Evolutionary conservation across 2,888 invertebrate species (phyloP).

Genomic region (Trichopria drosophilae): DNA sequence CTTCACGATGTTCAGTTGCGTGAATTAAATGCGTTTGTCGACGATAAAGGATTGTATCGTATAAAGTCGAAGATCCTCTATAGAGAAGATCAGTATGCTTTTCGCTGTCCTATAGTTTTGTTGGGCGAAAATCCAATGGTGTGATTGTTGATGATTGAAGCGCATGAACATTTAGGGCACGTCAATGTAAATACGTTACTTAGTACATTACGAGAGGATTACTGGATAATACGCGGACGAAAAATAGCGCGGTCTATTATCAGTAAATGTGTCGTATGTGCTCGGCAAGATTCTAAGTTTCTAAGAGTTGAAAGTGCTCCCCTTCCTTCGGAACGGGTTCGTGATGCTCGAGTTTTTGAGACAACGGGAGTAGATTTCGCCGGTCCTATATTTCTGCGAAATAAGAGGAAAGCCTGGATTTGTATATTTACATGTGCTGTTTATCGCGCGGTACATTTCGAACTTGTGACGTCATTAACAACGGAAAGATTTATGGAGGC

Average conservation of each 20-base stretch:
- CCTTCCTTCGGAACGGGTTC: slow-evolving; percentile 42
- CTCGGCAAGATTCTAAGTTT: slow-evolving; percentile 32
- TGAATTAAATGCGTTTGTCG: background rate
- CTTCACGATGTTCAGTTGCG: background rate
- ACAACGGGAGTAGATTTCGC: slow-evolving; percentile 45
- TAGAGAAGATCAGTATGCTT: slow-evolving; percentile 3
- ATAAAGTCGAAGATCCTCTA: background rate
- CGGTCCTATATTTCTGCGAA: slow-evolving; percentile 46
- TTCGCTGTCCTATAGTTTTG: slow-evolving; percentile 11
- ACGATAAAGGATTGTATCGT: background rate
- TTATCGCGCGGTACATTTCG: slow-evolving; percentile 51
- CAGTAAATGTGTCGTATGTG: slow-evolving; percentile 41
- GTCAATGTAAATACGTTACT: background rate
- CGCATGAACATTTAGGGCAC: slow-evolving; percentile 22
- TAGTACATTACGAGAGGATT: background rate
- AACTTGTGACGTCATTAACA: slow-evolving; percentile 43
- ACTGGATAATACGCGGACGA: background rate
- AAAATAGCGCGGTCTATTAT: slow-evolving; percentile 34
- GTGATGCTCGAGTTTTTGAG: slow-evolving; percentile 30
- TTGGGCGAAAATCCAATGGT: slow-evolving; percentile 10
- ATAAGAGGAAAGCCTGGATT: slow-evolving; percentile 43
- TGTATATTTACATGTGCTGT: slow-evolving; percentile 50
- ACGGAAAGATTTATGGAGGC: slow-evolving; percentile 42
- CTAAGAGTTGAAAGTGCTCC: slow-evolving; percentile 34
- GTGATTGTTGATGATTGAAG: slow-evolving; percentile 14